Evolutionary conservation across 2,113 vertebrate genomes (phyloP).

Genomic region (Pluvianellus socialis): DNA sequence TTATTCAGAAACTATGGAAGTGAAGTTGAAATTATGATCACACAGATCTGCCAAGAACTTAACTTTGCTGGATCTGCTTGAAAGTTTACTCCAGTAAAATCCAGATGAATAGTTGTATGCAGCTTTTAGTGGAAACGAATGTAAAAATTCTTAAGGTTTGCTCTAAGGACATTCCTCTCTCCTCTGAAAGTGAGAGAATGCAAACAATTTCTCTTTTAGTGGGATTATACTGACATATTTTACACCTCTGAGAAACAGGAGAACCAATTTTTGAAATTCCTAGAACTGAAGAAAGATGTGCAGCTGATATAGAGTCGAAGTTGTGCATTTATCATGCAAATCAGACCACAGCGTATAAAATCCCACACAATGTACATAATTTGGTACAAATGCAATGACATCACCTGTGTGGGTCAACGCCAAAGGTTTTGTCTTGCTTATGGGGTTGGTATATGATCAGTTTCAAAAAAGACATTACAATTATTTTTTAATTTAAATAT

Average conservation of each 20-base stretch:
- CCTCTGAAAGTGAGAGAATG: background rate
- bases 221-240: background rate
- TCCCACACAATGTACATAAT: background rate
- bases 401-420: background rate
- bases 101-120: background rate
- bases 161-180: background rate
- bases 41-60: background rate
- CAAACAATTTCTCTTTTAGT: background rate
- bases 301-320: background rate
- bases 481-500: background rate
- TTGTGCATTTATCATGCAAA: background rate
- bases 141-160: background rate
- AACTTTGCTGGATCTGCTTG: background rate
- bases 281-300: background rate
- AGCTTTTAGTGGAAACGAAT: background rate
- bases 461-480: background rate
- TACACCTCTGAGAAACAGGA: background rate
- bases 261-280: background rate
- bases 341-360: background rate
- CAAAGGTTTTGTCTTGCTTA: background rate
- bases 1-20: background rate
- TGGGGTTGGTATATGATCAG: background rate
- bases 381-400: background rate
- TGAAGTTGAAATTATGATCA: background rate
- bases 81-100: background rate